Evolutionary conservation across 2,888 invertebrate species (phyloP).

Genomic region (Vannuccia rotundouncinata): DNA sequence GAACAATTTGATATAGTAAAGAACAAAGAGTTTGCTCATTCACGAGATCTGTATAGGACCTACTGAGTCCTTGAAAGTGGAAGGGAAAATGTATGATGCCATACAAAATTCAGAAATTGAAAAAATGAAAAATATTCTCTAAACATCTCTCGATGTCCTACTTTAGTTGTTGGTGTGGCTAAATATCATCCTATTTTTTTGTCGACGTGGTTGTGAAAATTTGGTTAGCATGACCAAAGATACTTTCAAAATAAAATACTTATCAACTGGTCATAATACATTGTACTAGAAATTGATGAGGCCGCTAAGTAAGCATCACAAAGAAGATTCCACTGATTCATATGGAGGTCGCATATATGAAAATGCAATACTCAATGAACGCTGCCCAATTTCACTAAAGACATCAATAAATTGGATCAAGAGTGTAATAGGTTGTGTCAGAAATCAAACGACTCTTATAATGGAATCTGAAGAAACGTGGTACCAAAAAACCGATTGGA

Average conservation of each 20-base stretch:
- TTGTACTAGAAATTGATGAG: not conserved
- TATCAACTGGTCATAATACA: not conserved
- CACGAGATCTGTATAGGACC: too few species aligned
- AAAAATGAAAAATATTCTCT: too few species aligned
- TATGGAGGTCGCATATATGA: slow-evolving; percentile 6
- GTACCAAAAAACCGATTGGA: not conserved
- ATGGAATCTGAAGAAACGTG: not conserved
- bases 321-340: not conserved
- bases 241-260: not conserved
- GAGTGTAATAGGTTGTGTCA: not conserved
- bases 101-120: too few species aligned
- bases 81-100: too few species aligned
- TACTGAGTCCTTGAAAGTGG: too few species aligned
- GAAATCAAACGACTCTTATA: not conserved
- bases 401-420: not conserved
- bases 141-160: not conserved
- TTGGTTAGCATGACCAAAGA: not conserved
- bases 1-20: too few species aligned
- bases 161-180: not conserved
- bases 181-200: not conserved
- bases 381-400: not conserved
- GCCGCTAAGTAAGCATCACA: too few species aligned
- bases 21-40: too few species aligned
- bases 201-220: slow-evolving; percentile 17
- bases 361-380: not conserved